These are phyloP conservation scores for Dysmachus trigonus DNA, from an alignment of 2,888 invertebrate species.

Conservation along the genomic window DNA sequence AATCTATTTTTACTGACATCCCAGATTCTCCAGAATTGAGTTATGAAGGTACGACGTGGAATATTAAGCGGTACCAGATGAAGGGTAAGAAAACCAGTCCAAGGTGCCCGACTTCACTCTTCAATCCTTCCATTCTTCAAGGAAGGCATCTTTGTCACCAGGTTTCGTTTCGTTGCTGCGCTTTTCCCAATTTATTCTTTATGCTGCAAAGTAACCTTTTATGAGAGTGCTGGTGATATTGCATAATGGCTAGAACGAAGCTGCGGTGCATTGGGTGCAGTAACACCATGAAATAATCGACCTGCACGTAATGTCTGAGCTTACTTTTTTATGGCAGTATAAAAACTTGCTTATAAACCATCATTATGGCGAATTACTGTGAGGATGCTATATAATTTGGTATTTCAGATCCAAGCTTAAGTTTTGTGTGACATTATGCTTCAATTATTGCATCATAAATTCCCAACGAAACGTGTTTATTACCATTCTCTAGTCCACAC, in stretches of 20 bases:
- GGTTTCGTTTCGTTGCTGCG: not conserved
- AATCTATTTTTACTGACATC: not conserved
- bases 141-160: not conserved
- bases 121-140: not conserved
- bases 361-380: not conserved
- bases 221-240: not conserved
- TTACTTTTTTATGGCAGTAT: not conserved
- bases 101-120: not conserved
- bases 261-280: not conserved
- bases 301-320: not conserved
- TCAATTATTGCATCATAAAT: not conserved
- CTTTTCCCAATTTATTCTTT: not conserved
- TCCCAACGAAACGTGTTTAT: not conserved
- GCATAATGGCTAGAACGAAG: not conserved
- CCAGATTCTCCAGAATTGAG: not conserved
- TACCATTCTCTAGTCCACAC: not conserved
- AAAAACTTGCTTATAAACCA: not conserved
- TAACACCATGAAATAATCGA: not conserved
- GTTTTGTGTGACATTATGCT: not conserved
- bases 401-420: not conserved
- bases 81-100: not conserved
- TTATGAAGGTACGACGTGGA: not conserved
- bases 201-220: not conserved
- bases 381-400: not conserved
- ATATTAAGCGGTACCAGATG: not conserved